A percentile compares a stretch with the other conserved stretches of the same genome.
These are phyloP conservation scores for Bovichtus variegatus DNA, from an alignment of 2,797 vertebrate species.

Conservation along the genomic window DNA sequence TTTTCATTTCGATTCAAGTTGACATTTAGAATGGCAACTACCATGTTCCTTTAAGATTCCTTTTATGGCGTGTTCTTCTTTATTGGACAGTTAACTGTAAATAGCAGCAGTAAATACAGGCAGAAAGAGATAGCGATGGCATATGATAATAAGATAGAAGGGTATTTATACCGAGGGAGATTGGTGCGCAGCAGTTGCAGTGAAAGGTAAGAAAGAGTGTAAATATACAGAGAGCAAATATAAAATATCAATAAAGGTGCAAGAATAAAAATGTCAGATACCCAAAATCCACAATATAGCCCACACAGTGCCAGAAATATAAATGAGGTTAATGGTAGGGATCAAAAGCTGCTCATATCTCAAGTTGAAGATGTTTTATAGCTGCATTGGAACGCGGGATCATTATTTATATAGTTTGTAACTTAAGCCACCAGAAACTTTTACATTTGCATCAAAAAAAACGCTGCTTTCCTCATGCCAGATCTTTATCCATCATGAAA, in stretches of 20 bases:
- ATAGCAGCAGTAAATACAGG: not conserved
- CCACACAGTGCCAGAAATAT: not conserved
- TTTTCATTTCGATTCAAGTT: not conserved
- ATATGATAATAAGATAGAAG: not conserved
- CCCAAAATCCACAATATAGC: not conserved
- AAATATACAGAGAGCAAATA: not conserved
- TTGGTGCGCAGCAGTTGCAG: not conserved
- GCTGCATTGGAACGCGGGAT: not conserved
- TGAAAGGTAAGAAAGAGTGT: too few relatives aligned
- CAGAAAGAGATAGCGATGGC: too few relatives aligned
- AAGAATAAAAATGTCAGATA: not conserved
- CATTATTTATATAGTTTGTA: not conserved
- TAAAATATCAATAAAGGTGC: not conserved
- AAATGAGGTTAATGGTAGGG: not conserved
- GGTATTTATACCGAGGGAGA: not conserved
- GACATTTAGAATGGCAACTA: conserved; percentile 20
- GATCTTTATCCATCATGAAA: not conserved
- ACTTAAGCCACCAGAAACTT: not conserved
- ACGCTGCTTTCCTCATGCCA: not conserved
- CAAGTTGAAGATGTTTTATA: not conserved
- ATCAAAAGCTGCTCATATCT: not conserved
- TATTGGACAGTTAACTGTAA: conserved; percentile 1
- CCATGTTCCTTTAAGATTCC: not conserved
- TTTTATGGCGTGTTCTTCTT: conserved; percentile 4
- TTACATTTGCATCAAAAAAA: conserved; percentile 3